Percentiles rank a stretch among this genome's conserved stretches.
phyloP scores from a whole-genome alignment of 2,797 vertebrate genomes.

The Melopsittacus undulatus region DNA sequence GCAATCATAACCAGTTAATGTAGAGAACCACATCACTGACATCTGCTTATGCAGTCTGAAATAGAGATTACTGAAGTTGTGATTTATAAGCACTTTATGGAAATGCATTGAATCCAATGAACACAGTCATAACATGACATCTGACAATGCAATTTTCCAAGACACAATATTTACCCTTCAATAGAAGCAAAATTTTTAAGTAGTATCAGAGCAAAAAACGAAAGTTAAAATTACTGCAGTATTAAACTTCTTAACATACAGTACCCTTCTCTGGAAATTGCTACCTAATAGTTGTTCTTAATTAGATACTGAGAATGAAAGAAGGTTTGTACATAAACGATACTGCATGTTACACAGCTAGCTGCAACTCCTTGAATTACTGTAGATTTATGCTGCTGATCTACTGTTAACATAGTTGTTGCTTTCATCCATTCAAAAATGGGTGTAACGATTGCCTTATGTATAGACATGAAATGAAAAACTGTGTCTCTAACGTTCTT shows the following conservation, averaged over 20 bases:
- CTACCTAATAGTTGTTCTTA: background rate
- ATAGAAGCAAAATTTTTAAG: background rate
- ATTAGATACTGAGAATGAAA: conserved; percentile 7
- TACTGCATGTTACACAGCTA: background rate
- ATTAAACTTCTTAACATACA: background rate
- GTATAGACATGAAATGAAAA: background rate
- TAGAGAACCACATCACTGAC: conserved; percentile 59
- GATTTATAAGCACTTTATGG: conserved; percentile 52
- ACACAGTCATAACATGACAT: conserved; percentile 24
- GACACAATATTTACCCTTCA: background rate
- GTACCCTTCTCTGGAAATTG: background rate
- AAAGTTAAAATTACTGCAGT: background rate
- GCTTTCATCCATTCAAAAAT: background rate
- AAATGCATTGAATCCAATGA: conserved; percentile 30
- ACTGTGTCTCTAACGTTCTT: background rate
- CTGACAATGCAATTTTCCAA: background rate
- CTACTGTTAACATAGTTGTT: background rate
- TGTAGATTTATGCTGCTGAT: background rate
- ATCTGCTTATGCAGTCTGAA: conserved; percentile 64
- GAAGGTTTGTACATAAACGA: background rate
- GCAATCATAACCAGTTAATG: conserved; percentile 59
- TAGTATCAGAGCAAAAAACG: background rate
- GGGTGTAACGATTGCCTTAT: background rate
- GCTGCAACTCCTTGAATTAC: background rate
- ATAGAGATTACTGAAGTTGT: conserved; percentile 51